Percentiles rank a stretch among this genome's conserved stretches.
These are phyloP conservation scores for Tangara arthus DNA, from an alignment of 2,797 vertebrate genomes.

Conservation along the genomic window DNA sequence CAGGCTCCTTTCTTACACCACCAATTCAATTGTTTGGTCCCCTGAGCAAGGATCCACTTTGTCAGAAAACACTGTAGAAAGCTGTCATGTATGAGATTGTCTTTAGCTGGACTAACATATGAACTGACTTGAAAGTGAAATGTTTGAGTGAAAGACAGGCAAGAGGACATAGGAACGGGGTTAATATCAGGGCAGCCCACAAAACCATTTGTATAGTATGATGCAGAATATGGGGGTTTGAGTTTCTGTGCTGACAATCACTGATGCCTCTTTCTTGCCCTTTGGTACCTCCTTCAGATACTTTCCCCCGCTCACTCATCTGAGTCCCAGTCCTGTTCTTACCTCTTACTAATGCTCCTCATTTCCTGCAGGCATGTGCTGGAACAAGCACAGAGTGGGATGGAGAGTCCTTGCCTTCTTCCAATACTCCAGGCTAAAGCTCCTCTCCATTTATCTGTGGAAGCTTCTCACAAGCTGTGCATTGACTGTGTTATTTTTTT, in stretches of 20 bases:
- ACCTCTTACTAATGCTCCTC: neutral
- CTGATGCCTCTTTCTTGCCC: neutral
- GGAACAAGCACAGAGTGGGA: neutral
- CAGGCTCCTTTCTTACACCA: neutral
- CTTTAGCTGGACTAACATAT: neutral
- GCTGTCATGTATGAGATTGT: fast-evolving
- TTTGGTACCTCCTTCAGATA: neutral
- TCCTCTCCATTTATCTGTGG: neutral
- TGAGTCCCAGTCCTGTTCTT: neutral
- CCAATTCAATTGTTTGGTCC: neutral
- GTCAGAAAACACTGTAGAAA: neutral
- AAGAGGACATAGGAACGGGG: neutral
- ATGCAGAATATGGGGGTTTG: neutral
- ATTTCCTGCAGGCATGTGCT: neutral
- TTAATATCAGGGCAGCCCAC: neutral
- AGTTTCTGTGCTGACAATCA: neutral
- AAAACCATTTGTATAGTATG: neutral
- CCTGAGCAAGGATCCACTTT: neutral
- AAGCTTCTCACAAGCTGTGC: neutral
- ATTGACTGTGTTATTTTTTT: neutral
- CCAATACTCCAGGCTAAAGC: neutral
- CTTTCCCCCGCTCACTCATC: neutral
- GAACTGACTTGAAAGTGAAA: neutral
- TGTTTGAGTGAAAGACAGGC: neutral
- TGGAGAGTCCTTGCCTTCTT: neutral